phyloP scores from a whole-genome alignment of 2,113 vertebrate species.

The Anarrhichthys ocellatus region DNA sequence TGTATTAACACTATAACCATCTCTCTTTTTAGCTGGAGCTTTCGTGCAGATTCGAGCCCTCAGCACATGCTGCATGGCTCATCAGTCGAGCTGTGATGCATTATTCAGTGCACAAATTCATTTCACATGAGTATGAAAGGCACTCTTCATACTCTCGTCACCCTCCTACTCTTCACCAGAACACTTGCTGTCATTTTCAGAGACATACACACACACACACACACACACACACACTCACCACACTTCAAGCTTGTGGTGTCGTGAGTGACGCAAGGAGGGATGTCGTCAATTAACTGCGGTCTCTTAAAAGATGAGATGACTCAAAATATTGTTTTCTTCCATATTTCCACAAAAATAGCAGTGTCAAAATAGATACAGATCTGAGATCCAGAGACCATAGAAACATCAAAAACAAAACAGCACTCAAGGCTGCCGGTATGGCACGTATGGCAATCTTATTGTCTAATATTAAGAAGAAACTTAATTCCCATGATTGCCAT shows the following conservation, averaged over 20 bases:
- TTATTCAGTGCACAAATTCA: constrained; percentile 50
- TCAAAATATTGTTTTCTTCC: constrained; percentile 44
- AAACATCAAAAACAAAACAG: constrained; percentile 8
- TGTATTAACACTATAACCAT: background rate
- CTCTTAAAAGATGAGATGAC: constrained; percentile 50
- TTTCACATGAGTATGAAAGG: constrained; percentile 54
- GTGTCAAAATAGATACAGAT: constrained; percentile 5
- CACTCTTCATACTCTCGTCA: constrained; percentile 25
- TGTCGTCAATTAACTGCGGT: constrained; percentile 64
- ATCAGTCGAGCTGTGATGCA: constrained; percentile 43
- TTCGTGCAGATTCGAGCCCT: constrained; percentile 24
- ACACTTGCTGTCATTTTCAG: constrained; percentile 66
- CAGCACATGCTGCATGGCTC: constrained; percentile 54
- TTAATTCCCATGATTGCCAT: background rate
- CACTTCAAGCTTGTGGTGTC: constrained; percentile 59
- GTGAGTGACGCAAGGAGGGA: constrained; percentile 70
- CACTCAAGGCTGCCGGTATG: background rate
- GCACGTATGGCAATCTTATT: constrained; percentile 1
- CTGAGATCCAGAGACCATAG: constrained; percentile 7
- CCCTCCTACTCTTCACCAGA: constrained; percentile 57
- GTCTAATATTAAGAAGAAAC: background rate
- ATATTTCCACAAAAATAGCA: constrained; percentile 55
- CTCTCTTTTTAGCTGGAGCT: constrained; percentile 2
- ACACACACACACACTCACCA: constrained; percentile 49
- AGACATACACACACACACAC: constrained; percentile 17